Conservation (phyloP, 2,113 vertebrate genomes). For the Pygathrix nemaeus region DNA sequence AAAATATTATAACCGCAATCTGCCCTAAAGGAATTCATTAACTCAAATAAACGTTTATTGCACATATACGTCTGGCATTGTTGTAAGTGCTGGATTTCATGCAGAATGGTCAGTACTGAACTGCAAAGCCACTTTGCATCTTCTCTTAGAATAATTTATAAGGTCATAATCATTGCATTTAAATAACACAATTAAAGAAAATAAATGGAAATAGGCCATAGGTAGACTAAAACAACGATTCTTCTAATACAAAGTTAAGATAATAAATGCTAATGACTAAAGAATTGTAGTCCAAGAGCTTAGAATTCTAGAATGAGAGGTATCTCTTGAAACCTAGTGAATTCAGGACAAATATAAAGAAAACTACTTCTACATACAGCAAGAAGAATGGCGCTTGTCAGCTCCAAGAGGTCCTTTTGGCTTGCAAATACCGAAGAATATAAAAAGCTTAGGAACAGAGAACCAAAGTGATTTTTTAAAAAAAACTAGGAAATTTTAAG, state of each 20-base stretch:
- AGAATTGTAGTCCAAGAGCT: neutral
- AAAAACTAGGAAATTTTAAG: neutral
- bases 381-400: neutral
- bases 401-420: neutral
- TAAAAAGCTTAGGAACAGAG: neutral
- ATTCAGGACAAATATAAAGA: neutral
- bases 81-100: neutral
- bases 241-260: conserved; percentile 9
- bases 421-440: neutral
- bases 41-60: conserved; percentile 45
- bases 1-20: conserved; percentile 43
- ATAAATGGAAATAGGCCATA: neutral
- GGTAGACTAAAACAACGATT: neutral
- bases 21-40: conserved; percentile 32
- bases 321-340: neutral
- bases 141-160: neutral
- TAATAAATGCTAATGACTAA: neutral
- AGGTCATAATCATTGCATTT: neutral
- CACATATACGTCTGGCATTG: neutral
- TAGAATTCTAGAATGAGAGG: neutral
- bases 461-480: neutral
- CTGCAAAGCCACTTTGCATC: neutral
- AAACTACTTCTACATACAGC: neutral
- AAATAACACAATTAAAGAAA: neutral
- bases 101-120: neutral